Evolutionary conservation across 1,140 invertebrate genomes (phyloP).

Genomic region (Archegozetes longisetosus): DNA sequence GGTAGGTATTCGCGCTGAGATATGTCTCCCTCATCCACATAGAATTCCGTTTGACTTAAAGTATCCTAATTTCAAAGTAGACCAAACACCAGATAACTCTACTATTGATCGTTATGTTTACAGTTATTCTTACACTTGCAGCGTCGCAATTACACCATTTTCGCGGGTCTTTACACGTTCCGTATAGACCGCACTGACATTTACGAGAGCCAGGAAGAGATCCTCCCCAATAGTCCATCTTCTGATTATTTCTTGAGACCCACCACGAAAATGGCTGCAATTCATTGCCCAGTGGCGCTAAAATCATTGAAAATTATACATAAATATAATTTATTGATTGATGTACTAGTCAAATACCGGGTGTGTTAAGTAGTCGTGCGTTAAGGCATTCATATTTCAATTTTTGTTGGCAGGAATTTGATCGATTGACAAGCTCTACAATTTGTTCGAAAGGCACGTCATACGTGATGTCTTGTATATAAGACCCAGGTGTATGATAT

Average conservation of each 20-base stretch:
- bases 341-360: slow-evolving; percentile 29
- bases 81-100: too few species aligned
- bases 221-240: slow-evolving; percentile 95
- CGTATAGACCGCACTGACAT: slow-evolving; percentile 78
- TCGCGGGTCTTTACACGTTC: slow-evolving; percentile 55
- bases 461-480: slow-evolving; percentile 71
- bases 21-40: slow-evolving; percentile 47
- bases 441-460: slow-evolving; percentile 70
- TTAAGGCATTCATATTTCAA: slow-evolving; percentile 74
- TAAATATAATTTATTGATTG: neutral
- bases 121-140: slow-evolving; percentile 11
- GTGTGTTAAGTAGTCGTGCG: slow-evolving; percentile 68
- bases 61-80: too few species aligned
- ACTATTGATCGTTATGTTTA: neutral
- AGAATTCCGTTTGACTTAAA: neutral
- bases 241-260: slow-evolving; percentile 72
- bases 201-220: slow-evolving; percentile 75
- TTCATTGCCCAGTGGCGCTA: slow-evolving; percentile 18
- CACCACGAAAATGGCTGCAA: slow-evolving; percentile 81
- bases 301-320: slow-evolving; percentile 7
- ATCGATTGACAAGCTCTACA: slow-evolving; percentile 72
- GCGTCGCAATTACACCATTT: slow-evolving; percentile 93
- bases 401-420: slow-evolving; percentile 58
- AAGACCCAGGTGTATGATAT: slow-evolving; percentile 73
- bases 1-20: slow-evolving; percentile 80